Base-by-base conservation (phyloP, 2,797 vertebrate genomes). In the Pangasius krempfi region DNA sequence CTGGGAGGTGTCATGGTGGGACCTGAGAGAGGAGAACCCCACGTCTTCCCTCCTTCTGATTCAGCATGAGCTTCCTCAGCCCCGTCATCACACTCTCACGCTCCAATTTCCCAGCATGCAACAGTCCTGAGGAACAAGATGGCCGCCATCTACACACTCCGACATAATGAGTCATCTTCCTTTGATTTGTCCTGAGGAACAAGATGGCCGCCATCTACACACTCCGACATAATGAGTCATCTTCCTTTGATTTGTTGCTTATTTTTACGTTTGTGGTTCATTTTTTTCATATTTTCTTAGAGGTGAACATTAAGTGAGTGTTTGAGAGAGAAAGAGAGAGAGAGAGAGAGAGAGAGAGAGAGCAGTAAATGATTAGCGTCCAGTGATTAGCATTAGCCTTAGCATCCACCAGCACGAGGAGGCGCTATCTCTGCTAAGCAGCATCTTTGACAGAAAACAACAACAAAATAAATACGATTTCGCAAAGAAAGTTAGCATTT, bases 1-100 rank as follows among this genome's bases (percentile, higher is more conserved):
- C 70, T 27, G n/a, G 18, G 27, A 54, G 73, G 40, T 80, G 64
- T 6, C 64, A 37, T 37, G 44, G 56, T 72, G 78, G 40, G 66
- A 52, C 54, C 44, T 44, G 88, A 70, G 47, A 66, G 33, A 40
- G 22, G 86, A 89, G 64, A 72, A 52, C 60, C 81, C 87, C 81
- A 50, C 37, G 62, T 68, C 82, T 85, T 66, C 56, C 50, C 66
- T 84, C 88, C 78, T 79, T 86, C 70, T 86, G 68, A 89, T 76
- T 84, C 64, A 30, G 85, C 89, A 87, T 86, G 89, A 89, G 87
- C 40, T 62, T 84, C 58, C 47, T 54, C 40, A 72, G 70, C 58
- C 54, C 10, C 37, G 50, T 37, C 20, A 20, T 50, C 27, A 72
- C 84, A 76, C 25, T 30, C 33, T 84, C 56, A 84, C 30, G 30